phyloP scores from a whole-genome alignment of 2,797 vertebrate species.

The Syngnathus rostellatus region DNA sequence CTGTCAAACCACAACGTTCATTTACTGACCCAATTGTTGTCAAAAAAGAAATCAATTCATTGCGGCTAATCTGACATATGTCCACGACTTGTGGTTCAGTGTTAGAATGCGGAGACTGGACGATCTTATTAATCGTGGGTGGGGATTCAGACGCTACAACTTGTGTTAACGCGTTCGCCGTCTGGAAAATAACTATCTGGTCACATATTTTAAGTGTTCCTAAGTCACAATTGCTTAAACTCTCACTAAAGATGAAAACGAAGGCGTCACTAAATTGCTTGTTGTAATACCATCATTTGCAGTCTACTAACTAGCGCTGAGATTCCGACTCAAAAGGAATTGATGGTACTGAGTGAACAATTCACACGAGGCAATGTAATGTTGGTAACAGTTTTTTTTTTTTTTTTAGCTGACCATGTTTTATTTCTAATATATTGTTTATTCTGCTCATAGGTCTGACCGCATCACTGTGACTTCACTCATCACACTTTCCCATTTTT shows the following conservation, averaged over 20 bases:
- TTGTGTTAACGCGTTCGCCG: neutral
- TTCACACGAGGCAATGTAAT: neutral
- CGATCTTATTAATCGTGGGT: neutral
- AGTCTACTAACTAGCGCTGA: neutral
- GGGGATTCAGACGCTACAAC: neutral
- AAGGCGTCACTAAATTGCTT: neutral
- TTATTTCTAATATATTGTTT: neutral
- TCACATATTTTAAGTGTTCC: neutral
- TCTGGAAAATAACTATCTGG: neutral
- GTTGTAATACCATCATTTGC: neutral
- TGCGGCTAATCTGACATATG: neutral
- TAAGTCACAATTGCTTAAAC: neutral
- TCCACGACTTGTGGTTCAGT: neutral
- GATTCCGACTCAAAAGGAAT: neutral
- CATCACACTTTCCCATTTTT: constrained; percentile 13
- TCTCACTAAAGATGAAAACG: neutral
- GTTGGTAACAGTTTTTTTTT: neutral
- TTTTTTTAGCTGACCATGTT: neutral
- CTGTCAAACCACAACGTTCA: neutral
- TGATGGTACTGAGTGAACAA: neutral
- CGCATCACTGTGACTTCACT: constrained; percentile 55
- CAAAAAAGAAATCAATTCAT: neutral
- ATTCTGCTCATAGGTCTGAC: constrained; percentile 47
- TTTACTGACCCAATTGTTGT: neutral
- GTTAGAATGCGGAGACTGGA: neutral